Base-by-base conservation (phyloP, 2,113 vertebrate species). In the Mesitornis unicolor region DNA sequence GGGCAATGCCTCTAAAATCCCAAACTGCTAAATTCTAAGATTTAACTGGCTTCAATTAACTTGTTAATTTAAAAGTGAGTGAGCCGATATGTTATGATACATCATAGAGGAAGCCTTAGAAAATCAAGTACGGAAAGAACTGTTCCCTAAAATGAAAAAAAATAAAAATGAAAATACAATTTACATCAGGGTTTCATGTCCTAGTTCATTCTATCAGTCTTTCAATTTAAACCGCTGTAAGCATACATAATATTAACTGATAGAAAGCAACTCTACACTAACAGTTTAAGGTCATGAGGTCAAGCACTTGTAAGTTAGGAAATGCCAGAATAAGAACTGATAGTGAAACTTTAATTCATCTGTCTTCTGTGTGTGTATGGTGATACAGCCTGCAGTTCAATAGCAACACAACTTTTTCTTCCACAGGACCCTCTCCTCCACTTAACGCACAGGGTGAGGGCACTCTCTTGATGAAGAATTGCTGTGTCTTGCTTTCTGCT, bases 21-120 rank as follows among this genome's bases (percentile, higher is more conserved):
- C 60, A 73, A 53, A 79, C 74, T 82, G 42, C 51, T 93, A 64
- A 67, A 63, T 63, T 43, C 81, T 60, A 84, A 61, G 38, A 70
- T 92, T 95, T 89, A 63, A 70, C 28, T 81, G 68, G 29, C 42
- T 95, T 89, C 68, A 86, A 63, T 89, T 82, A 94, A 78, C 48
- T 75, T 57, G 15, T 63, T 68, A 75, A 87, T 87, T 71, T 75
- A 75, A 84, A 86, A 84, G 26, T 15, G 36, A 83, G 13, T 35
- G 63, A 94, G 38, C 24, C 36, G 60, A 38, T 47, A 19, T 47
- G 16, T 61, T 81, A 80, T 1, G 1, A 75, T 48, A 38, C 7
- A 19, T 64, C 48, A 43, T 5, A 64, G 11, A 61, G 7, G 22
- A 83, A 87, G 31, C 43, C 84, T 91, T 67, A 79, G 70, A 93